A percentile compares a stretch with the other conserved stretches of the same genome.
Evolutionary conservation across 2,888 invertebrate species (phyloP).

Genomic region (Neoaliturus tenellus): DNA sequence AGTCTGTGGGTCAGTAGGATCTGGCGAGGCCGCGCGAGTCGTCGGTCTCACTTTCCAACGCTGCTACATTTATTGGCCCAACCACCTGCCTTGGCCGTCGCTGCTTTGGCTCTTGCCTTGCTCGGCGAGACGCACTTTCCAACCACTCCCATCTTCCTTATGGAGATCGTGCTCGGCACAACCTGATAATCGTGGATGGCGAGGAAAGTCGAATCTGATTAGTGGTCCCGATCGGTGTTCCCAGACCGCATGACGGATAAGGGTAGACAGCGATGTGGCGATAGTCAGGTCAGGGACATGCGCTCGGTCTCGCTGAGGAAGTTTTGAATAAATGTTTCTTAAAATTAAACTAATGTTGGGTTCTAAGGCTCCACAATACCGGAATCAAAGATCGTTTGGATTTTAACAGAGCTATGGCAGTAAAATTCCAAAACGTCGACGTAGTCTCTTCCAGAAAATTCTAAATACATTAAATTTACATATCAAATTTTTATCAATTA

Average conservation of each 20-base stretch:
- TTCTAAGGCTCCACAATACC: too few species aligned
- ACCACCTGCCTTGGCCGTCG: slow-evolving; percentile 33
- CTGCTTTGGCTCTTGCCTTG: neutral
- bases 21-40: neutral
- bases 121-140: slow-evolving; percentile 18
- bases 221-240: neutral
- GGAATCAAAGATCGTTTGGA: too few species aligned
- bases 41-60: slow-evolving; percentile 40
- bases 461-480: too few species aligned
- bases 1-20: slow-evolving; percentile 50
- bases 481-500: too few species aligned
- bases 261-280: neutral
- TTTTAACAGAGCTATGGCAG: too few species aligned
- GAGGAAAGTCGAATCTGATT: neutral
- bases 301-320: too few species aligned
- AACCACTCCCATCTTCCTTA: slow-evolving; percentile 12
- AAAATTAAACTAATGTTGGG: too few species aligned
- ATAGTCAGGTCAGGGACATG: too few species aligned
- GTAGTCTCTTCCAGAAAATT: too few species aligned
- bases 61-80: slow-evolving; percentile 45
- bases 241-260: neutral
- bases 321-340: too few species aligned
- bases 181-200: slow-evolving; percentile 20
- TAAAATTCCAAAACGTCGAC: too few species aligned
- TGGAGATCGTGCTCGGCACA: slow-evolving; percentile 3